Base-by-base conservation (phyloP, 2,888 invertebrate species). In the Smittia aterrima region DNA sequence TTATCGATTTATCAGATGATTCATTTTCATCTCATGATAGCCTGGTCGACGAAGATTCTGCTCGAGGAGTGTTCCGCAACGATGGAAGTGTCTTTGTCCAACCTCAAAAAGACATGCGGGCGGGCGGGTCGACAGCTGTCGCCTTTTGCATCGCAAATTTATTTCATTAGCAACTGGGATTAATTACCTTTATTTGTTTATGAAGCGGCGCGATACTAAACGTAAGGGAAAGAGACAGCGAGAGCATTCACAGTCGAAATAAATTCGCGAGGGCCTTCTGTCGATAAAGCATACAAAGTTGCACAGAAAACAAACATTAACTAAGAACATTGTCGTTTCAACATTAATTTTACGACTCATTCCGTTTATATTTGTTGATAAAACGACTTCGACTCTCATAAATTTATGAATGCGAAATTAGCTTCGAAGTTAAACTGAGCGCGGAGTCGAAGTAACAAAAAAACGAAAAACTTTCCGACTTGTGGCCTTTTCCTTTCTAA, bases 91-190 rank as follows among this genome's bases (percentile, higher is more conserved):
- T 64, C 24, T 64, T 64, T 3, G 16, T 16, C 27, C 22, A 58
- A 9, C 58, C 20, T 9, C 1, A 24, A 58, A 13, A 58, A 24
- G 2, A 47, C 18, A n/a, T n/a, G n/a, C n/a, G n/a, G n/a, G n/a
- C n/a, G 9, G 18, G 9, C 13, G 53, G n/a, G 16, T 22, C 18
- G 24, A 1, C 58, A 58, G 7, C 20, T 58, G 58, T 18, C 24
- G 47, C 41, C 68, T 41, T 68, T 38, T 68, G 68, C 68, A 20
- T 47, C 40, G 20, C 38, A 22, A 24, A 32, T 18, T 47, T n/a
- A n/a, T 62, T 72, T 62, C 58, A 72, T 72, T 72, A 72, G 27
- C 40, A 62, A 40, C 18, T 22, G 58, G 32, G 72, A 72, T 72
- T 72, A 72, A 72, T 72, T 72, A 72, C 62, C 38, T 38, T 38